Evolutionary conservation across 35 echinoderm and acorn worm genomes (phyloP).

Genomic region (Patiria miniata): DNA sequence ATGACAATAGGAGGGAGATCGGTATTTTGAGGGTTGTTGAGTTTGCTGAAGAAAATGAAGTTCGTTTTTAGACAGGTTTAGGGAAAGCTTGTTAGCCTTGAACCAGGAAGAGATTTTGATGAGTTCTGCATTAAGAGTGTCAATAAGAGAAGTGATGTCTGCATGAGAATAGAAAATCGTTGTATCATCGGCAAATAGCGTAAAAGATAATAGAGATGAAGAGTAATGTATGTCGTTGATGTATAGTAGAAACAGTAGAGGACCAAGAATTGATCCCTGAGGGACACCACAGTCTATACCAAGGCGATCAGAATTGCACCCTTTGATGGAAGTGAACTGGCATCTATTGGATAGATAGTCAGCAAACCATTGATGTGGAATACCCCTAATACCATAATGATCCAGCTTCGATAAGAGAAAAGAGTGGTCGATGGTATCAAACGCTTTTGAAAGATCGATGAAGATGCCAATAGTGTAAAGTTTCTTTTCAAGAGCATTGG

Average conservation of each 20-base stretch:
- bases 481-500: neutral
- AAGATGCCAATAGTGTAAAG: neutral
- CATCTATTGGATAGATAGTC: neutral
- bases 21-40: neutral
- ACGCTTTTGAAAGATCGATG: too few species aligned
- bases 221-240: conserved; percentile 36
- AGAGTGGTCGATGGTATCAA: conserved; percentile 1
- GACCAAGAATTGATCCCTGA: conserved; percentile 37
- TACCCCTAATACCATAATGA: too few species aligned
- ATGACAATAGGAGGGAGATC: neutral
- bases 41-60: neutral
- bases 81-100: neutral
- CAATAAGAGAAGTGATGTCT: neutral
- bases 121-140: neutral
- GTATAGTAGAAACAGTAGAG: conserved; percentile 35
- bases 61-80: neutral
- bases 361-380: neutral
- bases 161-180: neutral
- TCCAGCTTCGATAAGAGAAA: neutral
- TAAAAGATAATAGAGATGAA: neutral
- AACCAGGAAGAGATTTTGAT: neutral
- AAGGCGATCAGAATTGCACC: neutral
- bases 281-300: conserved; percentile 3
- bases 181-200: conserved; percentile 36
- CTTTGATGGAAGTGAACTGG: neutral